Percentiles rank a stretch among this genome's conserved stretches.
These are phyloP conservation scores for Triops longicaudatus DNA, from an alignment of 1,140 invertebrate genomes.

Conservation along the genomic window DNA sequence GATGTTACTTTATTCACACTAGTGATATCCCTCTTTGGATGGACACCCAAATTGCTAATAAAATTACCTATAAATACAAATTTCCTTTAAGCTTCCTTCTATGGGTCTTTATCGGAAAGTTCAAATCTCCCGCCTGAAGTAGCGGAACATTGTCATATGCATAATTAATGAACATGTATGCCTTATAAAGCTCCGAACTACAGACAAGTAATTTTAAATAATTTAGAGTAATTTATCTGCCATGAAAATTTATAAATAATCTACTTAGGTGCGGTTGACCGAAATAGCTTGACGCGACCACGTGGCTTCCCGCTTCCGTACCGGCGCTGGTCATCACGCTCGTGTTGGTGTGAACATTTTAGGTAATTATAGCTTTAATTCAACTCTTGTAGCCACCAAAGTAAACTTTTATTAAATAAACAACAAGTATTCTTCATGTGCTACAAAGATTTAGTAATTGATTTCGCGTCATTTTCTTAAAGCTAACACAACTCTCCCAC, in stretches of 20 bases:
- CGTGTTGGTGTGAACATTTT: conserved; percentile 1
- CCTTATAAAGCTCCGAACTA: neutral
- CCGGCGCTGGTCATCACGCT: conserved; percentile 3
- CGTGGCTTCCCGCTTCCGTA: conserved; percentile 9
- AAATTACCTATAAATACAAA: no score
- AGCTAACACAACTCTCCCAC: neutral
- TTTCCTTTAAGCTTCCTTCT: no score
- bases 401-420: neutral
- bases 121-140: no score
- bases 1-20: no score
- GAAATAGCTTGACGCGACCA: neutral
- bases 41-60: no score
- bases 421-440: no score
- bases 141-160: no score
- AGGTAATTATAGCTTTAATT: conserved; percentile 5
- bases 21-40: no score
- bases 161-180: no score
- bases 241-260: neutral
- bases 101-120: no score
- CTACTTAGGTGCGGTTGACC: neutral
- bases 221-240: neutral
- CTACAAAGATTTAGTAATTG: no score
- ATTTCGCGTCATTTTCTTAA: neutral
- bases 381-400: neutral
- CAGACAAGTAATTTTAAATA: neutral